Percentiles rank a stretch among this genome's conserved stretches.
phyloP scores from a whole-genome alignment of 2,888 invertebrate species.

The Ptychoptera contaminata region DNA sequence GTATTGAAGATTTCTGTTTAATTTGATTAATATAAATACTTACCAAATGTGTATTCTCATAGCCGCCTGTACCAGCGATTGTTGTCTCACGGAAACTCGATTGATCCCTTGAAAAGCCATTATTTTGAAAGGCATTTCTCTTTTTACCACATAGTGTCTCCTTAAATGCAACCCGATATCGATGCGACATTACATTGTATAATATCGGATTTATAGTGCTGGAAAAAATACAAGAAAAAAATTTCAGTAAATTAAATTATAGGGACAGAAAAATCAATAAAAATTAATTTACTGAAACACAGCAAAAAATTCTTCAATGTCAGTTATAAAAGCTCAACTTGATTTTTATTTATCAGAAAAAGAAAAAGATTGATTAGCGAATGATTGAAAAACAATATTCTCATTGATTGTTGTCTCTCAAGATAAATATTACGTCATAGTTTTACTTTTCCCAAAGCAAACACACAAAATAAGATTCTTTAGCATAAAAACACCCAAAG shows the following conservation, averaged over 20 bases:
- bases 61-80: conserved; percentile 21
- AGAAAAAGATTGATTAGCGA: not conserved
- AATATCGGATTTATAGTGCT: conserved; percentile 78
- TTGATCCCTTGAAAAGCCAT: conserved; percentile 39
- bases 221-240: not conserved
- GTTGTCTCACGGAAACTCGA: conserved; percentile 46
- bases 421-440: too few species aligned
- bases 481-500: too few species aligned
- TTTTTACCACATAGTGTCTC: conserved; percentile 52
- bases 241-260: not conserved
- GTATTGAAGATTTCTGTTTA: conserved; percentile 5
- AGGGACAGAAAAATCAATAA: not conserved
- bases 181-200: conserved; percentile 66
- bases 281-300: not conserved
- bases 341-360: not conserved
- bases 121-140: conserved; percentile 27
- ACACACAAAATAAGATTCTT: too few species aligned
- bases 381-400: too few species aligned
- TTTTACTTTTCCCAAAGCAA: too few species aligned
- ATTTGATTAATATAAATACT: conserved; percentile 5
- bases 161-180: conserved; percentile 63
- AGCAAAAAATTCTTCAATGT: too few species aligned
- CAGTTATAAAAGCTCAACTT: not conserved
- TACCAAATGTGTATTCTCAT: conserved; percentile 14
- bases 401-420: too few species aligned